A percentile compares a stretch with the other conserved stretches of the same genome.
phyloP scores from a whole-genome alignment of 2,888 invertebrate genomes.

The Ypsolopha scabrella region DNA sequence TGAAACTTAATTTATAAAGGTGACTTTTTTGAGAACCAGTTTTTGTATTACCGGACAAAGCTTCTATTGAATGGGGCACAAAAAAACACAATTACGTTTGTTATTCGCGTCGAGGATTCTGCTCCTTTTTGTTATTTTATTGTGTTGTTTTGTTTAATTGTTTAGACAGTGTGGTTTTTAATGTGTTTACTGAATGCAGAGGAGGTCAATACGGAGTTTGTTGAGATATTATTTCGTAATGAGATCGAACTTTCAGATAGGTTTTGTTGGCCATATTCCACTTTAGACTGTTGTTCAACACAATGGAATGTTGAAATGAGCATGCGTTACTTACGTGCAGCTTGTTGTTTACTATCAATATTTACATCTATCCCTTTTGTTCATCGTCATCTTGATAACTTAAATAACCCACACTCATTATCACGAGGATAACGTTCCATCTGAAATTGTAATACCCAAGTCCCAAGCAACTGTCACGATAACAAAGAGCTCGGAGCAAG shows the following conservation, averaged over 20 bases:
- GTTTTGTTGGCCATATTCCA: conserved; percentile 12
- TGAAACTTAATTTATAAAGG: conserved; percentile 69
- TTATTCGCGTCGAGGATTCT: conserved; percentile 53
- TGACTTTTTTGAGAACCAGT: conserved; percentile 64
- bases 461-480: too few species aligned
- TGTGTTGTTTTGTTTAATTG: conserved; percentile 43
- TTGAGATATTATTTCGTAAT: conserved; percentile 25
- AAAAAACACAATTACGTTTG: conserved; percentile 67
- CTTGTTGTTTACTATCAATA: too few species aligned
- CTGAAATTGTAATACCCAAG: too few species aligned
- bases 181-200: conserved; percentile 5
- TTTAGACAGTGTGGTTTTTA: conserved; percentile 29
- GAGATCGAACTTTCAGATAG: conserved; percentile 29
- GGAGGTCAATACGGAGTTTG: conserved; percentile 16
- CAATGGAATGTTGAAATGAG: conserved; percentile 8
- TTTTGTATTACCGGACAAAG: conserved; percentile 54
- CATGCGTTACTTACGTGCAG: not conserved
- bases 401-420: too few species aligned
- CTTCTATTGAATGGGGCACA: conserved; percentile 54
- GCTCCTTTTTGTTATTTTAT: conserved; percentile 34
- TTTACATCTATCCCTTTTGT: too few species aligned
- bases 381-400: too few species aligned
- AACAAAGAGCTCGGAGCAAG: too few species aligned
- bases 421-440: too few species aligned
- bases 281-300: conserved; percentile 8